A percentile compares a stretch with the other conserved stretches of the same genome.
Conservation (phyloP, 2,113 vertebrate genomes). For the Bombycilla garrulus region DNA sequence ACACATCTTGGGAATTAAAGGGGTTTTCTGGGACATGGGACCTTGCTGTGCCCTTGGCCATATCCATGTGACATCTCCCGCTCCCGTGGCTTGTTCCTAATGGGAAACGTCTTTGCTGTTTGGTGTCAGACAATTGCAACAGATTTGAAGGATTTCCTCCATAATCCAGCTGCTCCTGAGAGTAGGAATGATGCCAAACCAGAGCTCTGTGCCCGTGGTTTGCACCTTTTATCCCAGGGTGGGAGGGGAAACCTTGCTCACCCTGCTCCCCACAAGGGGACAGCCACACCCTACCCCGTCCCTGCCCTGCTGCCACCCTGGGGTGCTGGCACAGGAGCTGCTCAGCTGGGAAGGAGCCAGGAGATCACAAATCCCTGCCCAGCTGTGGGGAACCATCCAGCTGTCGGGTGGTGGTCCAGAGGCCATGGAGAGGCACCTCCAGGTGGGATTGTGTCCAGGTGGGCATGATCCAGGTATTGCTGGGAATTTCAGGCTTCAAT, state of each 20-base stretch:
- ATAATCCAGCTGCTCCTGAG: fast-evolving
- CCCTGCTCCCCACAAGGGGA: not conserved
- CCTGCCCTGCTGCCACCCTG: not conserved
- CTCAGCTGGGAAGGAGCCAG: not conserved
- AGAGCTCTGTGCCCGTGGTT: fast-evolving
- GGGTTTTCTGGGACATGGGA: not conserved
- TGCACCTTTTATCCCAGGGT: not conserved
- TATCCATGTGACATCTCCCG: not conserved
- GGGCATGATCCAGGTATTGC: not conserved
- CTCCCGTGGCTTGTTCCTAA: fast-evolving
- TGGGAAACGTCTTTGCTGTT: not conserved
- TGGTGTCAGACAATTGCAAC: fast-evolving
- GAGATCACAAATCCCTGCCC: not conserved
- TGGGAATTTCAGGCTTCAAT: not conserved
- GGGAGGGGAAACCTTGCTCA: not conserved
- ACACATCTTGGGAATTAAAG: not conserved
- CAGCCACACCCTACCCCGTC: fast-evolving
- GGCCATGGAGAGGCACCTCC: not conserved
- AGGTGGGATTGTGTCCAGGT: not conserved
- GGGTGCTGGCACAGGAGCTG: not conserved
- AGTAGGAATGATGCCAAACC: fast-evolving
- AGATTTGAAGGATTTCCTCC: not conserved
- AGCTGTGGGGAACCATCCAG: not conserved
- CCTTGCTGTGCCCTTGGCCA: not conserved
- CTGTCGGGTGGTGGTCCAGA: fast-evolving